phyloP scores from a whole-genome alignment of 2,797 vertebrate genomes.

The Remorina albescens region DNA sequence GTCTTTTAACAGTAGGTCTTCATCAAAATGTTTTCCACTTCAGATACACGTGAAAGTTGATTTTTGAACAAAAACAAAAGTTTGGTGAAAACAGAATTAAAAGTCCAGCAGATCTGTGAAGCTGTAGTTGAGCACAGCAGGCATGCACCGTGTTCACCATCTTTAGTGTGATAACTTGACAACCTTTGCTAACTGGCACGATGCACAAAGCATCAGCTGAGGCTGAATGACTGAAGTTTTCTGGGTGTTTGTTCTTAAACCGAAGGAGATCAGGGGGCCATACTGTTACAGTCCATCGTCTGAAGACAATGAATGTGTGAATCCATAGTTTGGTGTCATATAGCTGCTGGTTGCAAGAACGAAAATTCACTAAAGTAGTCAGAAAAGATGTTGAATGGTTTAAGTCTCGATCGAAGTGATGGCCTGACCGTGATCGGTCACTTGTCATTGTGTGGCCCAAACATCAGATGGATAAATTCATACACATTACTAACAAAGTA shows the following conservation, averaged over 20 bases:
- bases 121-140: too few species aligned
- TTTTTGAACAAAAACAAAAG: too few species aligned
- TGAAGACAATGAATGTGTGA: background rate
- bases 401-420: too few species aligned
- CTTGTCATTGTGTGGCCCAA: background rate
- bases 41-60: background rate
- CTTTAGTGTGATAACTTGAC: background rate
- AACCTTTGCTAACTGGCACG: background rate
- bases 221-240: background rate
- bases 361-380: background rate
- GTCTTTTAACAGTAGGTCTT: too few species aligned
- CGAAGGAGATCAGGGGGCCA: too few species aligned
- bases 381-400: background rate
- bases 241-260: background rate
- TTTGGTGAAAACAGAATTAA: too few species aligned
- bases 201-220: too few species aligned
- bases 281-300: background rate
- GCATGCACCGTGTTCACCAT: background rate
- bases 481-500: background rate
- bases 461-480: background rate
- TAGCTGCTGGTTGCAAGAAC: too few species aligned
- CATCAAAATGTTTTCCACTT: too few species aligned
- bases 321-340: too few species aligned
- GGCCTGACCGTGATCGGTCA: background rate
- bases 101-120: too few species aligned